Evolutionary conservation across 2,113 vertebrate genomes (phyloP).

Genomic region (Mohoua ochrocephala): DNA sequence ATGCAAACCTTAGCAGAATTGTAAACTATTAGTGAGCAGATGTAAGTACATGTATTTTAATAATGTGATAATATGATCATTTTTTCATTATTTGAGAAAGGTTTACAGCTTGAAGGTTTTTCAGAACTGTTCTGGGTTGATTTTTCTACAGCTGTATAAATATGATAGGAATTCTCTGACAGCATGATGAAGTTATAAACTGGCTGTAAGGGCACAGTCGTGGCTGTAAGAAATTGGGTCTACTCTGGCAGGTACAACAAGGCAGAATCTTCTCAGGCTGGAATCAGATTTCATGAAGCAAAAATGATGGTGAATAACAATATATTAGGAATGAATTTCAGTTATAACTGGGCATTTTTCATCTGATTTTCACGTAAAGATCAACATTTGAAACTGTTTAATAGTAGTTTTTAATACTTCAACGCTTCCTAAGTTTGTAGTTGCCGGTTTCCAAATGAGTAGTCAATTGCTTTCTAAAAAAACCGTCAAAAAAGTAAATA

Average conservation of each 20-base stretch:
- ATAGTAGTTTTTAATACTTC: background rate
- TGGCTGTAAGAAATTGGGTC: background rate
- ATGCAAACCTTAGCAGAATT: background rate
- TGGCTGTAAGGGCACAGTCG: background rate
- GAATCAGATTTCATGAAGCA: background rate
- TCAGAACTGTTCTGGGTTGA: background rate
- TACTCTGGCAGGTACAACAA: background rate
- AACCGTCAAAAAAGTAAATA: background rate
- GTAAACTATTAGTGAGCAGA: background rate
- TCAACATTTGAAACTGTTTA: background rate
- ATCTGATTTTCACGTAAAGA: background rate
- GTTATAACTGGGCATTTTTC: background rate
- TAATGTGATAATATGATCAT: background rate
- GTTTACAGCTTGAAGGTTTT: background rate
- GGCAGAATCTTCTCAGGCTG: background rate
- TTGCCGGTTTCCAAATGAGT: background rate
- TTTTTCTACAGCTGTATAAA: constrained; percentile 6
- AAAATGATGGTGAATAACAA: background rate
- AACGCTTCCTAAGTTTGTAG: background rate
- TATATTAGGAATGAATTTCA: background rate
- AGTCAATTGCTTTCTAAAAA: background rate
- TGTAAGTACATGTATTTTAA: background rate
- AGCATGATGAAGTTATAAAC: background rate
- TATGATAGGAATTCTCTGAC: background rate
- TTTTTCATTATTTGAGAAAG: background rate